A percentile compares a stretch with the other conserved stretches of the same genome.
These are phyloP conservation scores for Geotrupes spiniger DNA, from an alignment of 2,888 invertebrate genomes.

Conservation along the genomic window DNA sequence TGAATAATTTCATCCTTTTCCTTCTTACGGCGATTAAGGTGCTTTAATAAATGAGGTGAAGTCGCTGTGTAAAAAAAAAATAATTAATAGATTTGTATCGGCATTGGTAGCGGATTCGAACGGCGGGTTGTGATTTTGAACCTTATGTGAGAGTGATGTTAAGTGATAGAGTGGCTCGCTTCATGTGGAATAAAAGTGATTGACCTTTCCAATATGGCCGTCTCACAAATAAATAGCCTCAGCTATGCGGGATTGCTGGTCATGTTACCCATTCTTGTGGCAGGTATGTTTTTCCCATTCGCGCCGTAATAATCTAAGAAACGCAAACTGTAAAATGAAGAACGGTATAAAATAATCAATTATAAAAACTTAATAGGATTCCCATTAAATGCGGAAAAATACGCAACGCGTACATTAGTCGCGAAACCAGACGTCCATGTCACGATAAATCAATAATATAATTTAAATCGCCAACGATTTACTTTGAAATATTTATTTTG, in stretches of 20 bases:
- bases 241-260: constrained; percentile 20
- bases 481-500: no score
- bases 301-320: no score
- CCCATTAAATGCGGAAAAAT: no score
- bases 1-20: constrained; percentile 3
- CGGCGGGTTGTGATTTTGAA: constrained; percentile 9
- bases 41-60: neutral
- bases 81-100: neutral
- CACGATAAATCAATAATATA: no score
- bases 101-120: constrained; percentile 2
- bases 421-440: no score
- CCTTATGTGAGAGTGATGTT: constrained; percentile 18
- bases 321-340: no score
- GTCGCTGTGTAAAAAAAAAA: neutral
- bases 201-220: constrained; percentile 38
- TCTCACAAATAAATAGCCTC: constrained; percentile 27
- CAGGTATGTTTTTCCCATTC: constrained; percentile 1
- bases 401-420: no score
- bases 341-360: no score
- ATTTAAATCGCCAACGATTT: no score
- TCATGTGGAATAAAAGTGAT: constrained; percentile 33
- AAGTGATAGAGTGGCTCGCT: constrained; percentile 26
- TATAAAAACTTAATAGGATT: no score
- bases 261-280: constrained; percentile 4
- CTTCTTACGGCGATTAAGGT: neutral